Base-by-base conservation (phyloP, 2,797 vertebrate species). In the Tokudaia tokunoshimensis region DNA sequence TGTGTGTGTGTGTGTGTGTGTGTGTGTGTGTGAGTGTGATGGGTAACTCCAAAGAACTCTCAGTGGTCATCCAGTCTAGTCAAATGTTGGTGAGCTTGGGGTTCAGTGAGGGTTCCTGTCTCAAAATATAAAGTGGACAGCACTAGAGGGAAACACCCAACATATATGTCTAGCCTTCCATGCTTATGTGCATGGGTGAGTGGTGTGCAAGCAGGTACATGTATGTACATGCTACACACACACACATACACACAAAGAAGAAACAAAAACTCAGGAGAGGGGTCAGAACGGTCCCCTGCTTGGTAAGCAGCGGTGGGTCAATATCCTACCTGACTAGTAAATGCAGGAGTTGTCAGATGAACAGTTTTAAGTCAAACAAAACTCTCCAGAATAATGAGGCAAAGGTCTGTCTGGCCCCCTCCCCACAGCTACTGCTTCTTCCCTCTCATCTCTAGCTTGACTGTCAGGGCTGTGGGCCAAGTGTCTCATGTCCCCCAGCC, bases 361-460 rank as follows among this genome's bases (percentile, higher is more conserved):
- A 34, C 1, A 24, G 31, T 72, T 96, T 75, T 65, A 59, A 10
- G n/a, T n/a, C 44, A n/a, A 84, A 75, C 29, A 75, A 63, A 78
- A 52, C 59, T 91, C 92, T 94, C 37, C 88, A 89, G n/a, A 93
- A 92, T 47, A 95, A 89, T 1, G 10, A 12, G 15, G 41, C 74
- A 52, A 55, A 86, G 52, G 34, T 67, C 87, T 91, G 37, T 59
- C 82, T 96, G 89, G 76, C 7, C 94, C 85, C 31, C 24, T 2
- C 72, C 65, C 82, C 34, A 37, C 4, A 19, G 76, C 52, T 50
- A 65, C 57, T 0, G 17, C 47, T 57, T 65, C 74, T 14, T 14
- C 44, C 84, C 87, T 94, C 70, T 82, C 37, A 4, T 29, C 65
- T 63, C 65, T 74, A 78, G 65, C 76, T 79, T 13, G 0, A 12